Percentiles rank a stretch among this genome's conserved stretches.
phyloP scores from a whole-genome alignment of 2,113 vertebrate species.

The Atractosteus spatula region DNA sequence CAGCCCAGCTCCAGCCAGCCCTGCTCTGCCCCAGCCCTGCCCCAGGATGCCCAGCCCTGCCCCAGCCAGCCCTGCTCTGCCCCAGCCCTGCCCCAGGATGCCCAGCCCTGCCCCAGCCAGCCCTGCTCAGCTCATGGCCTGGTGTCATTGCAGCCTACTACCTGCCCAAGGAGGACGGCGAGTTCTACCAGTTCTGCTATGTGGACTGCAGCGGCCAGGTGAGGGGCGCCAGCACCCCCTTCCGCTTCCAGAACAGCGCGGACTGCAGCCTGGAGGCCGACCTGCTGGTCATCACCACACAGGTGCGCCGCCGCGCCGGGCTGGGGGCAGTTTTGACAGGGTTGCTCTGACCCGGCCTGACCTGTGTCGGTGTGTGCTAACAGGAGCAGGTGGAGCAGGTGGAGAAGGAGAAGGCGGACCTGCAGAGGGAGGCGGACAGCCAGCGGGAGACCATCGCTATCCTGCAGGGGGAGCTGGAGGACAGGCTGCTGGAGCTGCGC shows the following conservation, averaged over 20 bases:
- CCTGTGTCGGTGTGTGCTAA: conserved; percentile 1
- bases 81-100: too few relatives aligned
- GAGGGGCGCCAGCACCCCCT: conserved; percentile 68
- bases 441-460: conserved; percentile 34
- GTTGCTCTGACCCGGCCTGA: too few relatives aligned
- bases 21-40: too few relatives aligned
- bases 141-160: conserved; percentile 55
- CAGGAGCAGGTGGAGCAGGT: conserved; percentile 62
- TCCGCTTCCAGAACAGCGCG: conserved; percentile 52
- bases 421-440: conserved; percentile 39
- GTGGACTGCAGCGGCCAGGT: conserved; percentile 56
- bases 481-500: conserved; percentile 35
- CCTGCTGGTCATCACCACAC: conserved; percentile 65
- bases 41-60: too few relatives aligned
- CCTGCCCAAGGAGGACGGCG: conserved; percentile 64
- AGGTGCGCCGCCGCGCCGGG: conserved; percentile 43
- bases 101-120: too few relatives aligned
- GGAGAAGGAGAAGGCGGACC: conserved; percentile 44
- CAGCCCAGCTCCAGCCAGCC: too few relatives aligned
- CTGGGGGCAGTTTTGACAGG: too few relatives aligned
- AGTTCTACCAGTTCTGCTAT: conserved; percentile 78
- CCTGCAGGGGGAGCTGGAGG: conserved; percentile 39
- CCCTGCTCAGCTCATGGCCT: too few relatives aligned
- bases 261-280: conserved; percentile 49
- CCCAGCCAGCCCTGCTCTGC: too few relatives aligned